Conservation (phyloP, 2,113 vertebrate species). For the Myocastor coypus region DNA sequence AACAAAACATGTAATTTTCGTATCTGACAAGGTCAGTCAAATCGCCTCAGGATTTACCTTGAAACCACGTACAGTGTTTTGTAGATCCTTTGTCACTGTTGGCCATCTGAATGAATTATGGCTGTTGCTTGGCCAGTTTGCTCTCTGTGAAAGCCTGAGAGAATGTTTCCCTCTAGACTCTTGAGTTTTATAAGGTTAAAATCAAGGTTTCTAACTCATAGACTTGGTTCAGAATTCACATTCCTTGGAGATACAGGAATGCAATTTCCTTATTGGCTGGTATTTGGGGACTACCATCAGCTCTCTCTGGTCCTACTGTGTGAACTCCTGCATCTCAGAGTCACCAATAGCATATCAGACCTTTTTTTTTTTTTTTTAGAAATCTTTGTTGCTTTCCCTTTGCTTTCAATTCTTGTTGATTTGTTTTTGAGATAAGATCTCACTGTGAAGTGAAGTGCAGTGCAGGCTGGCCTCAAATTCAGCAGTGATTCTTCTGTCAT, state of each 20-base stretch:
- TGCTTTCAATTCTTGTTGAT: background rate
- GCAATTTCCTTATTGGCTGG: background rate
- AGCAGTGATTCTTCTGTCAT: background rate
- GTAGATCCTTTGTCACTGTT: no score
- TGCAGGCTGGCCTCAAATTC: background rate
- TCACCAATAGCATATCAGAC: background rate
- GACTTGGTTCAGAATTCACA: background rate
- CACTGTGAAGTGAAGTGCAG: background rate
- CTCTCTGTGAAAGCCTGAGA: no score
- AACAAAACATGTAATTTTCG: no score
- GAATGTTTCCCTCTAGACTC: no score
- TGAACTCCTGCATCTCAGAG: background rate
- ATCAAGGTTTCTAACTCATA: background rate
- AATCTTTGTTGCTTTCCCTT: background rate
- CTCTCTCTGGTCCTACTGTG: background rate
- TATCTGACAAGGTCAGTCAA: no score
- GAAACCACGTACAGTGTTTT: no score
- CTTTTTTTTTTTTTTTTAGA: background rate
- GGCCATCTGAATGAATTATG: no score
- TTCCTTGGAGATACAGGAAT: background rate
- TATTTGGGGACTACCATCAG: background rate
- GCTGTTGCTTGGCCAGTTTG: no score
- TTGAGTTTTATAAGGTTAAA: slow-evolving; percentile 2
- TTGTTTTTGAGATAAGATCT: background rate
- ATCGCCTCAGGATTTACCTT: no score